These are phyloP conservation scores for Cyclura pinguis DNA, from an alignment of 2,797 vertebrate genomes.

Conservation along the genomic window DNA sequence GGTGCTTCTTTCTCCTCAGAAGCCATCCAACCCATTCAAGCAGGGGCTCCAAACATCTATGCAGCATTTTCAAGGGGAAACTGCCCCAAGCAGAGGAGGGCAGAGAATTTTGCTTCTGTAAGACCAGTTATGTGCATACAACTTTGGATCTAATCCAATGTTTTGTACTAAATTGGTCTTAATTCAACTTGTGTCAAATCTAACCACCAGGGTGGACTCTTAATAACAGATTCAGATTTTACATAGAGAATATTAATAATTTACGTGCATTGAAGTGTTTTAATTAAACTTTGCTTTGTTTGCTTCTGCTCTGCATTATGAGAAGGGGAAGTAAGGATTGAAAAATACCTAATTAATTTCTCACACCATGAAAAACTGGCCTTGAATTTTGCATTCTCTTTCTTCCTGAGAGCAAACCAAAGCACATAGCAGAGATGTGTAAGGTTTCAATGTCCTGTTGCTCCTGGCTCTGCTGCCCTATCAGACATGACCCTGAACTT, in stretches of 20 bases:
- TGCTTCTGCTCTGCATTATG: background rate
- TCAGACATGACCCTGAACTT: background rate
- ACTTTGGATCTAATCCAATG: background rate
- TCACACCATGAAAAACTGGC: background rate
- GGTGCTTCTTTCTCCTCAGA: background rate
- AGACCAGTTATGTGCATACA: background rate
- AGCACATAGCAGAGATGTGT: background rate
- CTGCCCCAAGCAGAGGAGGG: background rate
- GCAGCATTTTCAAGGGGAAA: background rate
- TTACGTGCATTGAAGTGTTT: background rate
- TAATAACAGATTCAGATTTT: background rate
- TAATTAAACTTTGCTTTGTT: background rate
- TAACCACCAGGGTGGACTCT: background rate
- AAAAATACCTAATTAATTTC: background rate
- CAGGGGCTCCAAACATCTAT: background rate
- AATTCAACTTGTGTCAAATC: background rate
- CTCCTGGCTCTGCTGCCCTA: background rate
- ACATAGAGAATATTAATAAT: background rate
- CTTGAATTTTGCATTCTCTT: background rate
- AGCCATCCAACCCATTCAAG: background rate
- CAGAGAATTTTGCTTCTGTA: background rate
- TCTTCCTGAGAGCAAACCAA: background rate
- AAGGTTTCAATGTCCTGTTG: background rate
- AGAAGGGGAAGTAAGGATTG: background rate
- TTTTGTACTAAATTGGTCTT: background rate